phyloP scores from a whole-genome alignment of 2,888 invertebrate species.

The Drosophila histrio region DNA sequence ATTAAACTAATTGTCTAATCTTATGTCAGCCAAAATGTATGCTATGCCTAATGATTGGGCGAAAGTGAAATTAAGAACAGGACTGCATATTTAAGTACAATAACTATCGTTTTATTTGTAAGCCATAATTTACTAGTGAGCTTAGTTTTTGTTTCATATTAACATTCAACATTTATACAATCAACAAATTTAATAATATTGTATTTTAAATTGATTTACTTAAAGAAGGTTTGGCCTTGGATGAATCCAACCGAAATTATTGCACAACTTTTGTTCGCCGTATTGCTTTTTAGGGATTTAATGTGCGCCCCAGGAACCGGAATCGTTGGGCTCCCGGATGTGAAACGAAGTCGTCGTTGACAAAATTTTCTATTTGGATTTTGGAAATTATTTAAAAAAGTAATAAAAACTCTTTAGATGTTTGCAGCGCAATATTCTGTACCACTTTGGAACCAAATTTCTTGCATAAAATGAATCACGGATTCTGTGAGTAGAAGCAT shows the following conservation, averaged over 20 bases:
- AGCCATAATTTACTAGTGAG: background rate
- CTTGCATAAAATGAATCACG: slow-evolving; percentile 51
- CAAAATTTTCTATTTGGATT: slow-evolving; percentile 33
- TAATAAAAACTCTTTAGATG: slow-evolving; percentile 24
- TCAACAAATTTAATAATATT: slow-evolving; percentile 29
- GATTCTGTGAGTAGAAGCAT: slow-evolving; percentile 44
- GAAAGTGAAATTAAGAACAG: background rate
- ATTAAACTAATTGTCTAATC: background rate
- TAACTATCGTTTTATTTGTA: slow-evolving; percentile 4
- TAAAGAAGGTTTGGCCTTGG: slow-evolving; percentile 63
- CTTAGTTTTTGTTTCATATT: slow-evolving; percentile 1
- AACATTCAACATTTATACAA: slow-evolving; percentile 26
- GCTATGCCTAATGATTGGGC: background rate
- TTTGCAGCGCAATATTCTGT: slow-evolving; percentile 24
- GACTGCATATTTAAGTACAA: slow-evolving; percentile 2
- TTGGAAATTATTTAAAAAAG: slow-evolving; percentile 10
- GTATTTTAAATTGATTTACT: slow-evolving; percentile 76
- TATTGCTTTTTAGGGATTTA: slow-evolving; percentile 67
- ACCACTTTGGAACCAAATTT: slow-evolving; percentile 55
- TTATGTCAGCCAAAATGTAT: background rate
- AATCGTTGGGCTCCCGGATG: slow-evolving; percentile 2
- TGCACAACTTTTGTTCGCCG: slow-evolving; percentile 38
- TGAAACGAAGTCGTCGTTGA: slow-evolving; percentile 42
- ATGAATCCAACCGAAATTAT: slow-evolving; percentile 31
- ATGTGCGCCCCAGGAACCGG: slow-evolving; percentile 40